Conservation (phyloP, 1,140 invertebrate genomes). For the Parasteatoda tepidariorum region DNA sequence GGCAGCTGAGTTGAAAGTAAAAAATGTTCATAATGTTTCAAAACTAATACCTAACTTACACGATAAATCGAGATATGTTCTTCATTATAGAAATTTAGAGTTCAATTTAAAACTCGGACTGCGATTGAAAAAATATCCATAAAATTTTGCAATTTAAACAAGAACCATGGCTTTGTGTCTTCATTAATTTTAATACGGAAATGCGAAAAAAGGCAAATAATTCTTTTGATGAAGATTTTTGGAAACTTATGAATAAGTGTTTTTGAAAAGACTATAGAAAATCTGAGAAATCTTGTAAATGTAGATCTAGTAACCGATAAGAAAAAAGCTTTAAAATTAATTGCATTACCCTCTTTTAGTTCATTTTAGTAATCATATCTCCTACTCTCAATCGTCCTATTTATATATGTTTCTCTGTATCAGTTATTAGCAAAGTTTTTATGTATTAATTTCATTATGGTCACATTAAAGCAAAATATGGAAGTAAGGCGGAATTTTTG, state of each 20-base stretch:
- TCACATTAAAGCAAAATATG: neutral
- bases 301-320: neutral
- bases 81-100: neutral
- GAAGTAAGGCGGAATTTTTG: neutral
- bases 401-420: neutral
- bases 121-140: too few species aligned
- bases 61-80: neutral
- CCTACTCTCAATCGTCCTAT: neutral
- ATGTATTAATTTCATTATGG: neutral
- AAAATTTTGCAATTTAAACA: neutral
- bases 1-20: too few species aligned
- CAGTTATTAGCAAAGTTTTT: neutral
- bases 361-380: neutral
- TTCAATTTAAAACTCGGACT: too few species aligned
- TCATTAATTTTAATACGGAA: neutral
- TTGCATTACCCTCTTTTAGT: neutral
- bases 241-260: neutral
- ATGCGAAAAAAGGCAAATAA: neutral
- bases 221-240: neutral
- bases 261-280: neutral
- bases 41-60: neutral
- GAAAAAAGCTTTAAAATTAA: neutral
- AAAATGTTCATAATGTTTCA: too few species aligned
- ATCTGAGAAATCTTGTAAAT: neutral
- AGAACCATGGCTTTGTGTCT: neutral